Evolutionary conservation across 2,888 invertebrate species (phyloP).

Genomic region (Oscheius sp.): DNA sequence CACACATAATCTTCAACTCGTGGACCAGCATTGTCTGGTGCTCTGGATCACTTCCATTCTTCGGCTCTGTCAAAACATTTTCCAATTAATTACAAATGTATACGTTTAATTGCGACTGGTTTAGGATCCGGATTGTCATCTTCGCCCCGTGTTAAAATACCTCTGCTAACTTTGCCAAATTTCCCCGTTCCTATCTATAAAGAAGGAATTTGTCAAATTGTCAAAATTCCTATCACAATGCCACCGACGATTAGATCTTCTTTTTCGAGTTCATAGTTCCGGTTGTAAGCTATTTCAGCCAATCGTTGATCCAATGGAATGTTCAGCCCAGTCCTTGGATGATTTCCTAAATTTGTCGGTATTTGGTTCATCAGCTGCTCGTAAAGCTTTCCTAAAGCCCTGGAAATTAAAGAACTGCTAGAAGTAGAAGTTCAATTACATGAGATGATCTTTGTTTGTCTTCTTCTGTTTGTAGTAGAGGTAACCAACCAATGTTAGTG

Average conservation of each 20-base stretch:
- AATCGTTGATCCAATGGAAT: constrained; percentile 47
- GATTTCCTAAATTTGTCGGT: constrained; percentile 3
- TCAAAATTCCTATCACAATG: constrained; percentile 8
- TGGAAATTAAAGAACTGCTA: too few relatives aligned
- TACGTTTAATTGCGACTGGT: too few relatives aligned
- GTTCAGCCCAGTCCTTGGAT: constrained; percentile 27
- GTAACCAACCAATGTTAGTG: not conserved
- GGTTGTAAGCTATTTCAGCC: constrained; percentile 40
- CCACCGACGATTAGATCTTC: constrained; percentile 37
- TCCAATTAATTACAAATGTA: too few relatives aligned
- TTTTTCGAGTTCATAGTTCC: constrained; percentile 36
- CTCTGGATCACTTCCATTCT: too few relatives aligned
- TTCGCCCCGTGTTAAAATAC: not conserved
- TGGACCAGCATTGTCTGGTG: constrained; percentile 43
- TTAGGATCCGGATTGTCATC: constrained; percentile 17
- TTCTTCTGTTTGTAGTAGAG: constrained; percentile 8
- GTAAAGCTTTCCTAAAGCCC: constrained; percentile 43
- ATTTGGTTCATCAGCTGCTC: constrained; percentile 42
- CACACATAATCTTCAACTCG: constrained; percentile 57
- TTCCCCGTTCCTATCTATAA: constrained; percentile 46
- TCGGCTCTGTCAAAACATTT: too few relatives aligned
- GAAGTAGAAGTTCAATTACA: not conserved
- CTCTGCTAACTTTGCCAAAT: constrained; percentile 51
- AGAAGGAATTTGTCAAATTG: not conserved
- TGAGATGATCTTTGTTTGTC: constrained; percentile 18